Evolutionary conservation across 2,888 invertebrate genomes (phyloP), one percentile per base, ranked within the genome.

Genomic region (Macrosoma leucophasiata): DNA sequence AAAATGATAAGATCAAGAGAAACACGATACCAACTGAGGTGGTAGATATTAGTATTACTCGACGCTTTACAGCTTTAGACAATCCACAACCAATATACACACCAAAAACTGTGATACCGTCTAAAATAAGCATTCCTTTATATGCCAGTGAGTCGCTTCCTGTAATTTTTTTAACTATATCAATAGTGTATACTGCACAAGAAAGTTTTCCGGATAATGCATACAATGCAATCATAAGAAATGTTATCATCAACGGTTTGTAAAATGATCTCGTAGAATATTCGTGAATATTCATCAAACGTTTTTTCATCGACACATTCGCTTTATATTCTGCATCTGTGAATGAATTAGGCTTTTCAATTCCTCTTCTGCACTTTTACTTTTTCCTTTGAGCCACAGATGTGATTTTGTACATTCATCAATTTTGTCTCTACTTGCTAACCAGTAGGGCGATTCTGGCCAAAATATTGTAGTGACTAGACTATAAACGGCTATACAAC

Each of bases 1-100:
- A 53, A 3, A 47, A n/a, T 5, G 52, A 50, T 8, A 46, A 41
- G 12, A 28, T 25, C 18, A 41, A 44, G 6, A 55, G 21, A 37
- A 51, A 49, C 3, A 37, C 10, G 4, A 47, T 33, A 4, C 45
- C 48, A 3, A 44, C n/a, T 2, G 47, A 27, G 1, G 59, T 45
- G 0, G 58, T 29, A 0, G 27, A 22, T 2, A 67, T 26, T 2
- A 69, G 39, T 6, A 63, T 40, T 3, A 50, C 31, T 7, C 62
- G 45, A 31, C 57, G 45, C 35, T 44, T 58, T 0, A 55, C 14
- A n/a, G 33, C 20, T 39, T 41, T 60, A 0, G 54, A 34, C 2
- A 49, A 4, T 4, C n/a, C n/a, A n/a, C n/a, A n/a, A n/a, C n/a
- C n/a, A n/a, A n/a, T n/a, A n/a, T n/a, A n/a, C n/a, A n/a, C 33